Evolutionary conservation across 2,888 invertebrate genomes (phyloP), one percentile per base, ranked within the genome.

Genomic region (Yponomeuta malinellus): DNA sequence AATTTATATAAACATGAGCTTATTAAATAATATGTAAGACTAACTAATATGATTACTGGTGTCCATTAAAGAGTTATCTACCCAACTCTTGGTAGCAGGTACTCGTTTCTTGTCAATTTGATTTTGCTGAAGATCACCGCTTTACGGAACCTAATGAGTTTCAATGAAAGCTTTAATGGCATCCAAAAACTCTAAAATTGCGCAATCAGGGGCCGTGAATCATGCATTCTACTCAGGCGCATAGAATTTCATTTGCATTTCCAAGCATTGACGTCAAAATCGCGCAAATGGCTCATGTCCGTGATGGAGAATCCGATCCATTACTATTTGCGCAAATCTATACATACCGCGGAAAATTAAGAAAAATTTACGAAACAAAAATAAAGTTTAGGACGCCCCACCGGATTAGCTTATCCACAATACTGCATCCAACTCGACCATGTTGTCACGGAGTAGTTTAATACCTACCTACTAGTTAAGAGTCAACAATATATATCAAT

Each of bases 251-350:
- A 23, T 77, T 78, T 84, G 80, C 81, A 85, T 81, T 82, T 83
- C 78, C 79, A 81, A 80, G 78, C 80, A 82, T 78, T 85, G 85
- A 83, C 85, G 85, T 86, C 83, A 83, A 85, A 83, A 78, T 77
- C 75, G 69, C 74, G 77, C 74, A 77, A 78, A 78, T 78, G 76
- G 77, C 74, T 73, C 75, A 74, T 75, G 78, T 79, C 78, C 79
- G 78, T 80, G 78, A 81, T 78, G 74, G 75, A 76, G 78, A 74
- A 71, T 68, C 52, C 48, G 31, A 31, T 10, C 52, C 31, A 23
- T 68, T 68, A 9, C 15, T 68, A 52, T 68, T 68, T 68, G 29
- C 31, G 52, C 15, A 15, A 43, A 43, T 23, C 4, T 9, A 37
- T 65, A 31, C 12, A 65, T 31, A 65, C n/a, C 3, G 29, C 65